Evolutionary conservation across 2,797 vertebrate species (phyloP), one percentile per base, ranked within the genome.

Genomic region (Hippocampus kuda): DNA sequence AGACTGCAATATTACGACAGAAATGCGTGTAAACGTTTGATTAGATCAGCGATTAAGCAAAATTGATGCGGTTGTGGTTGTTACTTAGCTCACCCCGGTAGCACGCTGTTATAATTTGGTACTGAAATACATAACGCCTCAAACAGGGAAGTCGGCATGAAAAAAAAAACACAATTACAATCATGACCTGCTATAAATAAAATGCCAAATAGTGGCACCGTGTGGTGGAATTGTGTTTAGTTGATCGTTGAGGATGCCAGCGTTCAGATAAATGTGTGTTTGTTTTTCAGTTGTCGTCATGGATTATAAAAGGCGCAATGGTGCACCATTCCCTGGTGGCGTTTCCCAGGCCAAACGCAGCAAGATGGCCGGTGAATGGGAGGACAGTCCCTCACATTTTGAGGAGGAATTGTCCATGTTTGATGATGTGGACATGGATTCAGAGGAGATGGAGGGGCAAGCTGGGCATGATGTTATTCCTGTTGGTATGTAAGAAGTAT

Each of bases 361-460:
- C 5, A 91, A 90, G 62, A 18, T 67, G 0, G 71, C 56, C 1
- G 68, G 68, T 0, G 92, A 93, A 13, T 93, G 92, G 93, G 93
- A 95, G 2, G 93, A 95, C 22, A 88, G 90, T n/a, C 92, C 93
- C 0, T 94, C 93, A 0, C 86, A 89, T 27, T 94, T 95, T 68
- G 95, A 96, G 74, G 94, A 94, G 79, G 93, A 94, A 70, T 80
- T 95, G 66, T 91, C 90, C 0, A 87, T 92, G 83, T 87, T 97
- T 75, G 93, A 96, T 1, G 94, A 95, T 26, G 81, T 87, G 0
- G 94, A 95, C 7, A 88, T 90, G 81, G 90, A 92, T 59, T 68
- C 81, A 57, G 94, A 96, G 66, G 89, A 90, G 20, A 86, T 77
- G 77, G 92, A 92, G 79, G 88, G 90, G 9, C 92, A 91, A 75